phyloP scores from a whole-genome alignment of 37 sponge, comb jelly and placozoan species.

The Halisarca cf. caerulea region DNA sequence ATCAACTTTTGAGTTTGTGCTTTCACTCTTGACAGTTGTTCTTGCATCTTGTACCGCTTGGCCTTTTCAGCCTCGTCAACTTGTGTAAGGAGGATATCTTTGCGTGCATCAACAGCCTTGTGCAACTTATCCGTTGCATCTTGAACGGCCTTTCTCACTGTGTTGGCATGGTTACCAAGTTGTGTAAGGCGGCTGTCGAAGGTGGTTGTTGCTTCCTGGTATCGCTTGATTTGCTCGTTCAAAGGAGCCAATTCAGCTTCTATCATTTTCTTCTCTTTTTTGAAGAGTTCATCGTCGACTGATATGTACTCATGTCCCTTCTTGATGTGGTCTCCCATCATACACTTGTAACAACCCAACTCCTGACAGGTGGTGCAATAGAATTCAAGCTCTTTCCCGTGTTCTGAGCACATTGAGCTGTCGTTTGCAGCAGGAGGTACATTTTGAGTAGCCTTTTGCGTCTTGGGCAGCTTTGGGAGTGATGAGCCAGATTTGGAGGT shows the following conservation, averaged over 20 bases:
- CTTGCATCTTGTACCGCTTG: slow-evolving; percentile 2
- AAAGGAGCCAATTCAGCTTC: slow-evolving; percentile 12
- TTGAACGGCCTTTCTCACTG: slow-evolving; percentile 7
- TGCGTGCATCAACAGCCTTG: slow-evolving; percentile 22
- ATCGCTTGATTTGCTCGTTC: slow-evolving; percentile 14
- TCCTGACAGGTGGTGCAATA: slow-evolving; percentile 4
- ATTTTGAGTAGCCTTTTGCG: background rate
- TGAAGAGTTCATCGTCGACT: slow-evolving; percentile 16
- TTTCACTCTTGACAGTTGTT: slow-evolving; percentile 12
- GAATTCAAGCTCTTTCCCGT: slow-evolving; percentile 21
- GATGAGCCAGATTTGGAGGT: background rate
- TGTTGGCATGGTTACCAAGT: background rate
- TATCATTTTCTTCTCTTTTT: background rate
- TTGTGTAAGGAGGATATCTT: background rate
- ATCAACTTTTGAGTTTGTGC: slow-evolving; percentile 12
- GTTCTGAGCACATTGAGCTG: background rate
- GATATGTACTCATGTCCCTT: slow-evolving; percentile 13
- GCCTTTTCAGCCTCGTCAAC: background rate
- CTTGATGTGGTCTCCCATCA: slow-evolving; percentile 21
- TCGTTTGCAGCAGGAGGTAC: background rate
- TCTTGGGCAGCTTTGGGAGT: background rate
- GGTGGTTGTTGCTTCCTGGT: slow-evolving; percentile 6
- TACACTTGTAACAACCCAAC: slow-evolving; percentile 15
- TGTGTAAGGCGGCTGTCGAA: background rate
- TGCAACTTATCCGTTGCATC: slow-evolving; percentile 1